phyloP scores from a whole-genome alignment of 2,797 vertebrate species.

The Bradypus variegatus region DNA sequence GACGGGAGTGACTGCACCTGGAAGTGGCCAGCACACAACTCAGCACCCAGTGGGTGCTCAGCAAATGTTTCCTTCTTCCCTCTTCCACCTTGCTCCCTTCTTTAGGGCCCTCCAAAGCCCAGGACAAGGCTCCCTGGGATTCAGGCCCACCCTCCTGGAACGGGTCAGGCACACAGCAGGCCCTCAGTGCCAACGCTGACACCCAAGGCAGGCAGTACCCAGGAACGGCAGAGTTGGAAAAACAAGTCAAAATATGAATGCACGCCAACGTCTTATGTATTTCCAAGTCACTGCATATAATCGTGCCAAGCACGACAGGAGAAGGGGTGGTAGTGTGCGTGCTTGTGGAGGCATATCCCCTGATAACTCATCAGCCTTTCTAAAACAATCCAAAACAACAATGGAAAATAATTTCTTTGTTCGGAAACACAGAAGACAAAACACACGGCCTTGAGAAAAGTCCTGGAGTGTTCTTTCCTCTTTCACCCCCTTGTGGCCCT shows the following conservation, averaged over 20 bases:
- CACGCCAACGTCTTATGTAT: background rate
- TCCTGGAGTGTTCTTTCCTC: too few relatives aligned
- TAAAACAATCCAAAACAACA: background rate
- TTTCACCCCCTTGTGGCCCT: background rate
- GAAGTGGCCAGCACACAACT: background rate
- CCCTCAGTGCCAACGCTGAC: too few relatives aligned
- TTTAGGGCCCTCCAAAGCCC: background rate
- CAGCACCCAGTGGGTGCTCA: background rate
- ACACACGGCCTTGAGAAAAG: background rate
- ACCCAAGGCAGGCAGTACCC: too few relatives aligned
- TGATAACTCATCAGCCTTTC: too few relatives aligned
- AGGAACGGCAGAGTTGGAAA: background rate
- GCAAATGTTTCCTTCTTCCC: background rate
- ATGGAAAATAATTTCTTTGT: background rate
- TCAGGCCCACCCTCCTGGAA: too few relatives aligned
- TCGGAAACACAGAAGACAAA: background rate
- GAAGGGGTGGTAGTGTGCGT: background rate
- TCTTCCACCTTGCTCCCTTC: background rate
- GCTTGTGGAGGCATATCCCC: background rate
- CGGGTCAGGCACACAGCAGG: too few relatives aligned
- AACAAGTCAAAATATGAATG: background rate
- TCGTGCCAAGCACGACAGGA: background rate
- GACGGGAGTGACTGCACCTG: background rate
- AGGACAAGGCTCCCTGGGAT: background rate
- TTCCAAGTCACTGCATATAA: background rate